phyloP scores from a whole-genome alignment of 2,113 vertebrate species.

The Triplophysa dalaica region DNA sequence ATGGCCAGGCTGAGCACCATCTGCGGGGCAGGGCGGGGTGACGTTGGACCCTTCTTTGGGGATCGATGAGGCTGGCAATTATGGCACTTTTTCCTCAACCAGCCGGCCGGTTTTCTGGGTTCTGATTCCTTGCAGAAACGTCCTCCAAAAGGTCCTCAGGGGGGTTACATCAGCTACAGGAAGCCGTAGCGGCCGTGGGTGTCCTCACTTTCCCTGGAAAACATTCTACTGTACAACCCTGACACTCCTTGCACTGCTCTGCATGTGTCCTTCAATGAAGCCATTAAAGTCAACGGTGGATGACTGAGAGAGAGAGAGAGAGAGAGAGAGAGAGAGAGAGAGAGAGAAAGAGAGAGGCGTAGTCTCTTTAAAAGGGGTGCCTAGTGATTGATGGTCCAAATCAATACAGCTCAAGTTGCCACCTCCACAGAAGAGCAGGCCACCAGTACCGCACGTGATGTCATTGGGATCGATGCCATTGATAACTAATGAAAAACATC shows the following conservation, averaged over 20 bases:
- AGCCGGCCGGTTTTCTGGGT: background rate
- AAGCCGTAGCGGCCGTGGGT: background rate
- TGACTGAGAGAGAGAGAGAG: slow-evolving; percentile 38
- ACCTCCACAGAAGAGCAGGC: slow-evolving; percentile 35
- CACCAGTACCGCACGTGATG: slow-evolving; percentile 5
- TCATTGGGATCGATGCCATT: slow-evolving; percentile 38
- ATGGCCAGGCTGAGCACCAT: slow-evolving; percentile 82
- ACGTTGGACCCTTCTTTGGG: slow-evolving; percentile 20
- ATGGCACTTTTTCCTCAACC: slow-evolving; percentile 32
- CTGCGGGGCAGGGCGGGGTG: slow-evolving; percentile 53
- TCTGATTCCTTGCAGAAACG: slow-evolving; percentile 2
- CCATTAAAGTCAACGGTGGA: slow-evolving; percentile 41
- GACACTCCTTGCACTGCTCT: slow-evolving; percentile 45
- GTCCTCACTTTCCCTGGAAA: slow-evolving; percentile 31
- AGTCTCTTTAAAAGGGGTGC: slow-evolving; percentile 48
- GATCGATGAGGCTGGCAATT: slow-evolving; percentile 55
- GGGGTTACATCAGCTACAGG: slow-evolving; percentile 31
- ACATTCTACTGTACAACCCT: slow-evolving; percentile 15
- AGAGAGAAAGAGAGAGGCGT: slow-evolving; percentile 38
- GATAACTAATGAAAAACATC: slow-evolving; percentile 30
- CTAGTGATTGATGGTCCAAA: slow-evolving; percentile 53
- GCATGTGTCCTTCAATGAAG: slow-evolving; percentile 47
- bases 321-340: no score
- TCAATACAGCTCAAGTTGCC: slow-evolving; percentile 60
- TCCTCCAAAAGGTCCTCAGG: slow-evolving; percentile 17